Base-by-base conservation (phyloP, 2,797 vertebrate species). In the Notolepis coatsorum region DNA sequence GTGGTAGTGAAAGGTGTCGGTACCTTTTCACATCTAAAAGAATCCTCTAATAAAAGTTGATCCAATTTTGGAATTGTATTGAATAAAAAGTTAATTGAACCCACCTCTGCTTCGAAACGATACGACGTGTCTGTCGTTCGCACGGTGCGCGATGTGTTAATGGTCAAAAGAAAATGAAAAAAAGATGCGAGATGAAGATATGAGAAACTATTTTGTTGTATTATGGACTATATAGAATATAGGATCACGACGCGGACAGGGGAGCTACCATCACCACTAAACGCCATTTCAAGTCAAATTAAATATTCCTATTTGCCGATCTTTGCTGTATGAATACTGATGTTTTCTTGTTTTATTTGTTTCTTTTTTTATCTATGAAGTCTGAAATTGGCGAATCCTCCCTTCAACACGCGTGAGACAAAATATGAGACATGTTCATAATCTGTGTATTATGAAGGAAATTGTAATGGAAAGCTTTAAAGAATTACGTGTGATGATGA, bases 381-480 rank as follows among this genome's bases (percentile, higher is more conserved):
- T 39, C 51, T 58, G 57, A 71, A 61, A 49, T 69, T 73, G 30
- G n/a, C n/a, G 35, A 27, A 38, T 25, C 50, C 37, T n/a, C 42
- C 59, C 47, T 75, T 72, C 53, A 75, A 59, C 53, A n/a, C 72
- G 66, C 77, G 45, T 63, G 76, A 81, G 71, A n/a, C n/a, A 68
- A 75, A 71, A 71, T 64, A 50, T 77, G 68, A 73, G 57, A 71
- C 49, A 28, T 81, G 55, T 63, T 89, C 80, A 73, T 84, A 79
- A 84, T 81, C 58, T 12, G 52, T 72, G 71, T 56, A 72, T 77
- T 84, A 81, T 84, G 82, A 81, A 77, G 59, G 65, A 70, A 65
- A 68, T 61, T 81, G 70, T 79, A 62, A 56, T 60, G 75, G 82
- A 89, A 90, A 91, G 89, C 88, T 91, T 91, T 91, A 90, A 91